Base-by-base conservation (phyloP, 2,797 vertebrate genomes). In the Microctenopoma steveboyesi region DNA sequence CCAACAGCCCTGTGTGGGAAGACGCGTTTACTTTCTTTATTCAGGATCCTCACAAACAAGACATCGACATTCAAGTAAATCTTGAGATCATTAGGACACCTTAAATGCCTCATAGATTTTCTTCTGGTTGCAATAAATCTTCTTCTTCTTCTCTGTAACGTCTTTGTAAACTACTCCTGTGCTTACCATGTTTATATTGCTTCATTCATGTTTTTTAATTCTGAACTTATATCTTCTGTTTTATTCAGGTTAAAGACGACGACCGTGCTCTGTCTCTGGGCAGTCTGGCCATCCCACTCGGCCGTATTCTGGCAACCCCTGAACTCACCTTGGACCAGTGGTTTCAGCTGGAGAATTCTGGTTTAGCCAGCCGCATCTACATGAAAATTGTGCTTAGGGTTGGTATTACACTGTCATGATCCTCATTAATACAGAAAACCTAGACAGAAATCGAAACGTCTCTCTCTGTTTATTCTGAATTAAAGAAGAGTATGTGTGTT, bases 11-110 rank as follows among this genome's bases (percentile, higher is more conserved):
- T 0, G 89, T 93, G 33, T 98, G 97, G 97, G 96, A 96, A 51
- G 95, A 95, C 2, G 96, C 97, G 2, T 98, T 98, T 80, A 96
- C 95, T 14, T 97, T 98, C 88, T 98, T 97, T 83, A 94, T 98
- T 68, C 96, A 96, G 56, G 94, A 98, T 86, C 97, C 96, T 37
- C 79, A 49, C 28, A 93, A 91, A 75, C 94, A 96, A 83, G 96
- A 97, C 49, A 91, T 98, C 0, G 94, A 97, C 53, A 93, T 98
- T 56, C 96, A 98, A 91, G 96, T 96, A 79, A 82, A 66, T 64
- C 16, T 48, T 1, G 0, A 43, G 8, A 10, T 46, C 35, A 74
- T 79, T 47, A 64, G 40, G 11, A 22, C 33, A 35, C 35, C 22
- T 18, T 37, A 1, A 66, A 51, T 25, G 49, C 22, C 1, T 40